Base-by-base conservation (phyloP, 2,797 vertebrate species). In the Halcyon chelicuti region DNA sequence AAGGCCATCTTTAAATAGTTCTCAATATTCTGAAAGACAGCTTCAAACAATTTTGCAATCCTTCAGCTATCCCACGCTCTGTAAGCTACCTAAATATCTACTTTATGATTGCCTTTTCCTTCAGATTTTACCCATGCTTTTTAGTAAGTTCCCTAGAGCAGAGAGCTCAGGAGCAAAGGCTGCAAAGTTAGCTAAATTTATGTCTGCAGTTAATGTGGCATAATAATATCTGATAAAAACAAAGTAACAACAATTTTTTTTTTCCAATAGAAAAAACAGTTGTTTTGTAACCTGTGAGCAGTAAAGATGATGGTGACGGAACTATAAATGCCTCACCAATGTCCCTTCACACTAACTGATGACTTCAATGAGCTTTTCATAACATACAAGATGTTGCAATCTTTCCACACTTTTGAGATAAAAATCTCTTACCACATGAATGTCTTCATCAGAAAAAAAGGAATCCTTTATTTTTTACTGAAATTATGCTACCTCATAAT, bases 401-500 rank as follows among this genome's bases (percentile, higher is more conserved):
- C 40, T 35, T 77, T 66, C 47, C 39, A 80, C 14, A 90, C 4
- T 28, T 11, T 28, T 9, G 51, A 77, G 37, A 81, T 12, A 23
- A 81, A 72, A 73, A 84, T 52, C n/a, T 70, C 54, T 70, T 65
- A 39, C 39, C 22, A 85, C 40, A 54, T 33, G 18, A 63, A 63
- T 6, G 3, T 42, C 39, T 89, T 26, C 44, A 79, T 37, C 22
- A 84, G 46, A 52, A 79, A 90, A 92, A 26, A 4, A 5, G 21
- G 21, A 21, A 52, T 70, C 39, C 35, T 73, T 57, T 74, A 52
- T 19, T 67, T 68, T 90, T 74, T 73, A 95, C 21, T 81, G 68
- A 90, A 93, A 93, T 88, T 86, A 86, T 19, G 46, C 21, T 78
- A 81, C 21, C 90, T 94, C 37, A 51, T 77, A 91, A 65, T 71